Base-by-base conservation (phyloP, 2,888 invertebrate genomes). In the Noctuana brunneofusca region DNA sequence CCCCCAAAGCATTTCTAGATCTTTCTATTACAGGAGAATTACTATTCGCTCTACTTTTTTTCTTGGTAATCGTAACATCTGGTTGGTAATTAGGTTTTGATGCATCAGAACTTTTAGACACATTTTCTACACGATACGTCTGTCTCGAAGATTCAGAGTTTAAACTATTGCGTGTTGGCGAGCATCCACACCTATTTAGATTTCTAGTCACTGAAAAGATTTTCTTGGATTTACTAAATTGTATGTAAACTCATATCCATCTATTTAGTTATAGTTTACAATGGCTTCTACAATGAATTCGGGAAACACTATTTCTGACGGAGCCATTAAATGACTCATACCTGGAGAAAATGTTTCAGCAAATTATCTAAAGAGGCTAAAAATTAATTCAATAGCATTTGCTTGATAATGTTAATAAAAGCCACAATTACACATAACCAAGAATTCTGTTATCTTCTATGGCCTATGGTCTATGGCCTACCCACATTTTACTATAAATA, bases 1-100 rank as follows among this genome's bases (percentile, higher is more conserved):
- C 53, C 2, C 27, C 24, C 14, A 16, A 24, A 18, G 18, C 12
- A 12, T 60, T 63, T 65, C 66, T 60, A 5, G 41, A 56, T 57
- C 68, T 62, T 9, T 83, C 84, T 41, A 79, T 27, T 2, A 43
- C 20, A 32, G 41, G 46, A 3, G 52, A 54, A 12, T 27, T 27
- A 16, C 35, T 43, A 16, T 12, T 56, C 4, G 20, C 12, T 48
- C 32, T 52, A 4, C 20, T 41, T 24, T 24, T 32, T 8, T 48
- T 16, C 5, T 32, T 24, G 30, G 2, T 18, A 8, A 6, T 41
- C 22, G 6, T 20, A 5, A 52, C 30, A 18, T 59, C 59, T 11
- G 22, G 52, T 14, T 49, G 35, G 30, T 27, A 43, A 0, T 16
- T 27, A 9, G 11, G 18, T 18, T 35, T 48, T 5, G 16, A 6